Evolutionary conservation across 2,113 vertebrate genomes (phyloP).

Genomic region (Cryptotis parvus): DNA sequence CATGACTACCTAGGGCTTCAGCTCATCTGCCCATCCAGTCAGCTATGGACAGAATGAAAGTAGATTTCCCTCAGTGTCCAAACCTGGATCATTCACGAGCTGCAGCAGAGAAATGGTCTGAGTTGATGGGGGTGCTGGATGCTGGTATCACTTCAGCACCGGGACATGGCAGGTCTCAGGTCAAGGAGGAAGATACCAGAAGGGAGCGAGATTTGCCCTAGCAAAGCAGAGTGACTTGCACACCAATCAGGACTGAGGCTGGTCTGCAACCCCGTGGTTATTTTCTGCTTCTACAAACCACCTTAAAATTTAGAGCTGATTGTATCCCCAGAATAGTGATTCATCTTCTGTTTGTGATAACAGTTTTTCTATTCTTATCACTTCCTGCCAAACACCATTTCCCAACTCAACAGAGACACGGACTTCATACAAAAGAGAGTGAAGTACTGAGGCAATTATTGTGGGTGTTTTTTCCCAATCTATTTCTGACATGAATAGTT

Average conservation of each 20-base stretch:
- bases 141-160: background rate
- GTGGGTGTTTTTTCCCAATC: background rate
- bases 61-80: background rate
- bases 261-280: background rate
- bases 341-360: background rate
- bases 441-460: background rate
- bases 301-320: background rate
- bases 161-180: background rate
- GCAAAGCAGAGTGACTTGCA: background rate
- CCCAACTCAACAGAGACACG: slow-evolving; percentile 10
- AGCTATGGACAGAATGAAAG: background rate
- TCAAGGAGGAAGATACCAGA: slow-evolving; percentile 3
- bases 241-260: background rate
- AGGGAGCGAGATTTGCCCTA: background rate
- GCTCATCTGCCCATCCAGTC: background rate
- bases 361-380: slow-evolving; percentile 27
- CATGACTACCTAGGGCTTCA: background rate
- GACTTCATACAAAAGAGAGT: background rate
- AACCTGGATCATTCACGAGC: background rate
- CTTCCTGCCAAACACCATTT: background rate
- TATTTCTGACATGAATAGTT: slow-evolving; percentile 26
- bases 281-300: slow-evolving; percentile 15
- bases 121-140: background rate
- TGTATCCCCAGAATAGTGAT: background rate
- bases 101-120: background rate